These are phyloP conservation scores for Muntiacus reevesi DNA, from an alignment of 2,113 vertebrate species.

Conservation along the genomic window DNA sequence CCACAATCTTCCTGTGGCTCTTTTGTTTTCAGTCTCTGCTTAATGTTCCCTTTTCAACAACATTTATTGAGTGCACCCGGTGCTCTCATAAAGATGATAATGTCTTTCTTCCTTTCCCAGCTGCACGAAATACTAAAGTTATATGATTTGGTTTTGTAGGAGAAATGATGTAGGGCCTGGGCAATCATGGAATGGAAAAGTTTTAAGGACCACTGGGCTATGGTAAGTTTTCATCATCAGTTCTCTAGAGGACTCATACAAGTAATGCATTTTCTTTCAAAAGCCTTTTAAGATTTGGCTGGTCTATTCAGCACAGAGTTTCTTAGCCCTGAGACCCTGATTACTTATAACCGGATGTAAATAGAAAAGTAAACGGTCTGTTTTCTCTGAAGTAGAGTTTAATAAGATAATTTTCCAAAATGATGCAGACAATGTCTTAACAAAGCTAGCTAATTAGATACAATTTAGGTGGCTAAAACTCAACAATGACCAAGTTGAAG, in stretches of 20 bases:
- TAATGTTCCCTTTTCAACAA: not conserved
- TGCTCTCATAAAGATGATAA: slow-evolving; percentile 30
- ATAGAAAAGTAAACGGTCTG: not conserved
- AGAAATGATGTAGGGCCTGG: not conserved
- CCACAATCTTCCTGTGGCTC: not conserved
- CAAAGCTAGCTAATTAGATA: not conserved
- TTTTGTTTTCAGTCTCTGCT: slow-evolving; percentile 8
- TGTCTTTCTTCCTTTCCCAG: slow-evolving; percentile 26
- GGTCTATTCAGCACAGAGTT: not conserved
- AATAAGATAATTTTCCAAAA: not conserved
- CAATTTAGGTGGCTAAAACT: not conserved
- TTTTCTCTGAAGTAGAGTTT: not conserved
- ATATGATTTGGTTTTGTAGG: not conserved
- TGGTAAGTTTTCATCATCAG: not conserved
- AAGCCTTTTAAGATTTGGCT: not conserved
- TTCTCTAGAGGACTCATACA: not conserved
- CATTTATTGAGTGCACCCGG: not conserved
- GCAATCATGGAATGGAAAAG: not conserved
- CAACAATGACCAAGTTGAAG: not conserved
- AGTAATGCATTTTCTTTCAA: not conserved
- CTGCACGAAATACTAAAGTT: not conserved
- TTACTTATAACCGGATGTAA: not conserved
- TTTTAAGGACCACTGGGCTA: not conserved
- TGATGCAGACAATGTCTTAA: not conserved
- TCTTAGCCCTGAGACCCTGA: not conserved